Base-by-base conservation (phyloP, 2,888 invertebrate species). In the Tenthredo mesomela region DNA sequence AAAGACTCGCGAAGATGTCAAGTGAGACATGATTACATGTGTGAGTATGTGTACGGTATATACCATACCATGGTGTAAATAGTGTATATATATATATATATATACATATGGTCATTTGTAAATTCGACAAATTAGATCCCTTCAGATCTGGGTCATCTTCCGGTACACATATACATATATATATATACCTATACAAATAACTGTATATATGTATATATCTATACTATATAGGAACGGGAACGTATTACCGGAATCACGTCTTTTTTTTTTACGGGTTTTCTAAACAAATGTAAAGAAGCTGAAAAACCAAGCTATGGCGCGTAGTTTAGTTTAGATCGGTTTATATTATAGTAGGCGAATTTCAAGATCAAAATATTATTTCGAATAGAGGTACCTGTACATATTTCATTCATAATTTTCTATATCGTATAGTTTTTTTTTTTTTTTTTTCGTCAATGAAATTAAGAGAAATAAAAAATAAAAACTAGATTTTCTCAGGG, bases 101-200 rank as follows among this genome's bases (percentile, higher is more conserved):
- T 21, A 65, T 21, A 10, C 10, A 43, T 47, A 47, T 29, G 12
- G 61, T 61, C 61, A 70, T 70, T 70, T 70, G 37, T 29, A 70
- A 70, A 70, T 70, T 70, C 33, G 70, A 37, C 70, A 70, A 70
- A 70, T 70, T 70, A 70, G 70, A 70, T 70, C 70, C 37, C 70
- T 43, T 25, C n/a, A 18, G 37, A 75, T 75, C 75, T 75, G 75
- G 75, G 75, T 75, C 75, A 47, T 75, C 75, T 75, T 75, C 75
- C 75, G 75, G 75, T 75, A 43, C 4, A 70, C 18, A 5, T 12
- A 40, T 40, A 40, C 15, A 1, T 25, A 21, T 25, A 40, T 12
- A 25, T 73, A 25, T 15, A 21, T 47, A 43, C 3, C n/a, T 37
- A 47, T 75, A 15, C 1, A 25, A 18, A 50, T 70, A 75, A 25